Evolutionary conservation across 2,113 vertebrate genomes (phyloP).

Genomic region (Cariama cristata): DNA sequence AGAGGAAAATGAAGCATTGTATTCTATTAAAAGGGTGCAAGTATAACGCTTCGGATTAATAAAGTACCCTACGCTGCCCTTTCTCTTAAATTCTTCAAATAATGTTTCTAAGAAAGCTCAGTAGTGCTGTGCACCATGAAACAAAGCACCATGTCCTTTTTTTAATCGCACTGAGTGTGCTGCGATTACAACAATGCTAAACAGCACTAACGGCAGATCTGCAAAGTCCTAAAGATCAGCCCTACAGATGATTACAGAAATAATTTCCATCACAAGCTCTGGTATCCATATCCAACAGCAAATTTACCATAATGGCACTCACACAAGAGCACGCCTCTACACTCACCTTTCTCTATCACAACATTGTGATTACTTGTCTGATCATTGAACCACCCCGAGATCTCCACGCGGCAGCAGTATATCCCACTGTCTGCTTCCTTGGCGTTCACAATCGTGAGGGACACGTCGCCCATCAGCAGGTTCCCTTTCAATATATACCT

Average conservation of each 20-base stretch:
- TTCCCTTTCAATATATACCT: constrained; percentile 73
- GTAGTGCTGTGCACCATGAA: not conserved
- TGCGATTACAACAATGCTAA: not conserved
- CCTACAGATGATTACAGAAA: not conserved
- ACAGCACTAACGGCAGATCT: not conserved
- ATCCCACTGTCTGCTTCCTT: constrained; percentile 68
- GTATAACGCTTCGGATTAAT: not conserved
- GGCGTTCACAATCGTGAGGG: constrained; percentile 75
- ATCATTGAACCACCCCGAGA: constrained; percentile 82
- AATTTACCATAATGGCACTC: not conserved
- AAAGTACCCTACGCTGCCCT: not conserved
- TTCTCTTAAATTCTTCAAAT: not conserved
- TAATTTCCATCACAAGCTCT: not conserved
- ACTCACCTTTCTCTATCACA: constrained; percentile 68
- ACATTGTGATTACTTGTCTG: not conserved
- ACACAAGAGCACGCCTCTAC: not conserved
- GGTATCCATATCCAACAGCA: not conserved
- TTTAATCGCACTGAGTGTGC: not conserved
- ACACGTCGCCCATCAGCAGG: constrained; percentile 62
- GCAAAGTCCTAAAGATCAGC: not conserved
- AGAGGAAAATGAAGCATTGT: not conserved
- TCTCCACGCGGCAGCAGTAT: constrained; percentile 85
- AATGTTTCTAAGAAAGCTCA: not conserved
- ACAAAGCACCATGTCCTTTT: not conserved
- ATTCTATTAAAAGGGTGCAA: not conserved